A percentile compares a stretch with the other conserved stretches of the same genome.
phyloP scores from a whole-genome alignment of 2,113 vertebrate species.

The Gymnorhina tibicen region DNA sequence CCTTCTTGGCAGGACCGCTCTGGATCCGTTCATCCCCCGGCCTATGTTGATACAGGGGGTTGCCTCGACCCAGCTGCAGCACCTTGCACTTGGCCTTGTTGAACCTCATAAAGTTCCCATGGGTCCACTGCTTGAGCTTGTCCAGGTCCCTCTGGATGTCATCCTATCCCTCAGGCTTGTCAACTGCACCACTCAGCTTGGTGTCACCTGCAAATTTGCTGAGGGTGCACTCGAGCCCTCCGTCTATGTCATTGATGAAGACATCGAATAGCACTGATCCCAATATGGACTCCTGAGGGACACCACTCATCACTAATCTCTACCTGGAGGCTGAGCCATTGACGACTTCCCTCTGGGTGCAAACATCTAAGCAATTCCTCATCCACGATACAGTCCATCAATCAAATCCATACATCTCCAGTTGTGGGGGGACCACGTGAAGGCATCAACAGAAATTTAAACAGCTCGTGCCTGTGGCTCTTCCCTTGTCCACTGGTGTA shows the following conservation, averaged over 20 bases:
- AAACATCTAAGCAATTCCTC: neutral
- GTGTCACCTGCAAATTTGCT: neutral
- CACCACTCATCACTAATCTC: neutral
- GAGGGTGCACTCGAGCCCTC: neutral
- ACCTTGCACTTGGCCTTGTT: neutral
- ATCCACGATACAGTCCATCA: neutral
- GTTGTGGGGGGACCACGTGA: neutral
- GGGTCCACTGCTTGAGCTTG: neutral
- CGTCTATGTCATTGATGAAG: neutral
- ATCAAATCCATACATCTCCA: neutral
- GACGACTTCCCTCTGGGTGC: neutral
- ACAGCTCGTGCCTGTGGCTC: neutral
- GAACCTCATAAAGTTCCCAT: fast-evolving
- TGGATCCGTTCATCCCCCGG: neutral
- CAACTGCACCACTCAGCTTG: too few relatives aligned
- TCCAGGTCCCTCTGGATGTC: neutral
- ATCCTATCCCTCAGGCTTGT: neutral
- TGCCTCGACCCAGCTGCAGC: neutral
- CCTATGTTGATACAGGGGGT: neutral
- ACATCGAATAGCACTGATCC: neutral
- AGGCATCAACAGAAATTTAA: neutral
- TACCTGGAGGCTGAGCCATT: neutral
- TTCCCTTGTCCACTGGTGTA: neutral
- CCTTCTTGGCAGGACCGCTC: neutral
- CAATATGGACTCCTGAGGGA: neutral